These are phyloP conservation scores for Drosophila trapezifrons DNA, from an alignment of 1,140 invertebrate species.

Conservation along the genomic window DNA sequence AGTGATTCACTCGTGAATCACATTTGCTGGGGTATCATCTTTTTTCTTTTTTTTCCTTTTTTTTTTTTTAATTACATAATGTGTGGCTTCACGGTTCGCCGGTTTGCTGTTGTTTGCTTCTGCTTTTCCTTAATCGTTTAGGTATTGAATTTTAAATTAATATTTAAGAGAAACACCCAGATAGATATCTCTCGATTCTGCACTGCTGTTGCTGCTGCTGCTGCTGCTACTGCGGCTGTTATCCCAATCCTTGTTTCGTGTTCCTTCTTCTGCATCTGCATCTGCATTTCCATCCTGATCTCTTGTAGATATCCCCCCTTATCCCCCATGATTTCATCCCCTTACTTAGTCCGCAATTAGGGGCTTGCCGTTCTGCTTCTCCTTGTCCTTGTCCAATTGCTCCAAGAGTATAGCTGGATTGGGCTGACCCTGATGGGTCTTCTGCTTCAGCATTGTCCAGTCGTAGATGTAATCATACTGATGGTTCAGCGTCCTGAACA, in stretches of 20 bases:
- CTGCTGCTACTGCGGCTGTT: constrained; percentile 2
- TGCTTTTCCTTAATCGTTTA: constrained; percentile 64
- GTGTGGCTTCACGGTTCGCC: constrained; percentile 17
- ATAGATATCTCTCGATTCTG: constrained; percentile 14
- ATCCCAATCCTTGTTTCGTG: background rate
- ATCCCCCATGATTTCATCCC: constrained; percentile 1
- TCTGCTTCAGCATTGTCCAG: constrained; percentile 99
- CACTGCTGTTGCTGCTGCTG: constrained; percentile 5
- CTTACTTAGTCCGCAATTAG: constrained; percentile 70
- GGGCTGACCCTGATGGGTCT: constrained; percentile 84
- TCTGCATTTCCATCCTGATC: background rate
- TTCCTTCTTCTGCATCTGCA: background rate
- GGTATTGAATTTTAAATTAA: constrained; percentile 78
- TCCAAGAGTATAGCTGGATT: constrained; percentile 80
- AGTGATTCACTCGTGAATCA: constrained; percentile 51
- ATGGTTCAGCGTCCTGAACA: constrained; percentile 99
- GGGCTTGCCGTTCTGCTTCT: constrained; percentile 78
- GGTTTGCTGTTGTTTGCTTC: constrained; percentile 19
- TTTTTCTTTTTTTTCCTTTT: constrained; percentile 5
- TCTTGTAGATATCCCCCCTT: background rate
- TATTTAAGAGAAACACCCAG: constrained; percentile 70
- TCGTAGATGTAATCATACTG: constrained; percentile 99
- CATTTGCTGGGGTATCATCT: constrained; percentile 46
- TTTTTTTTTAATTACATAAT: constrained; percentile 16
- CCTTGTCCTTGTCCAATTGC: constrained; percentile 82